Conservation (phyloP, 2,113 vertebrate species). For the Amblyornis subalaris region DNA sequence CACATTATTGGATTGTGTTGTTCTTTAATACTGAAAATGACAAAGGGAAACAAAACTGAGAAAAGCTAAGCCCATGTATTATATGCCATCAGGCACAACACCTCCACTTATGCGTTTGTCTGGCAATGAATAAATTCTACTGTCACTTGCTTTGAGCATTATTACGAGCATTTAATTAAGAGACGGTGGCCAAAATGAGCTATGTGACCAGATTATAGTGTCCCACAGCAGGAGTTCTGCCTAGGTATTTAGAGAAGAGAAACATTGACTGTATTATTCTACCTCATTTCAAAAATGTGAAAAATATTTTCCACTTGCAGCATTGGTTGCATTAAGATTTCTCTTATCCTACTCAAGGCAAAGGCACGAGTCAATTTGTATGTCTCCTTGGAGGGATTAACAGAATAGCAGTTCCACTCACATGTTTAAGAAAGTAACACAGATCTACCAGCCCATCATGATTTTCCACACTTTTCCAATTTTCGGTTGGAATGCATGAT, state of each 20-base stretch:
- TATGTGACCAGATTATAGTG: not conserved
- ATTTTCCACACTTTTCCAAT: not conserved
- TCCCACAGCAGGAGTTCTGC: not conserved
- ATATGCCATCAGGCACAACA: not conserved
- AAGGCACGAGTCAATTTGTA: not conserved
- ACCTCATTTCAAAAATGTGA: not conserved
- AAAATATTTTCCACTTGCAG: not conserved
- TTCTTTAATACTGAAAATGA: not conserved
- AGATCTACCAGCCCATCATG: not conserved
- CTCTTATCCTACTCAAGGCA: not conserved
- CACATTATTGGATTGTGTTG: not conserved
- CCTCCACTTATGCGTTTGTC: not conserved
- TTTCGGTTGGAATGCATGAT: not conserved
- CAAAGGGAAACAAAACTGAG: not conserved
- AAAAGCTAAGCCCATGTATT: not conserved
- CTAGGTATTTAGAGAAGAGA: not conserved
- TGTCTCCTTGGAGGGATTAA: not conserved
- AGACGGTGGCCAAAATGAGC: not conserved
- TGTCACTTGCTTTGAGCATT: not conserved
- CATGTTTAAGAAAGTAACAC: not conserved
- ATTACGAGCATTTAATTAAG: constrained; percentile 43
- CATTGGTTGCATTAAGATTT: not conserved
- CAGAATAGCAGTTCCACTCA: not conserved
- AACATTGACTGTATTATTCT: not conserved
- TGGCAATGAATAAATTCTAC: not conserved